Evolutionary conservation across 2,888 invertebrate genomes (phyloP).

Genomic region (Lasius fuliginosus): DNA sequence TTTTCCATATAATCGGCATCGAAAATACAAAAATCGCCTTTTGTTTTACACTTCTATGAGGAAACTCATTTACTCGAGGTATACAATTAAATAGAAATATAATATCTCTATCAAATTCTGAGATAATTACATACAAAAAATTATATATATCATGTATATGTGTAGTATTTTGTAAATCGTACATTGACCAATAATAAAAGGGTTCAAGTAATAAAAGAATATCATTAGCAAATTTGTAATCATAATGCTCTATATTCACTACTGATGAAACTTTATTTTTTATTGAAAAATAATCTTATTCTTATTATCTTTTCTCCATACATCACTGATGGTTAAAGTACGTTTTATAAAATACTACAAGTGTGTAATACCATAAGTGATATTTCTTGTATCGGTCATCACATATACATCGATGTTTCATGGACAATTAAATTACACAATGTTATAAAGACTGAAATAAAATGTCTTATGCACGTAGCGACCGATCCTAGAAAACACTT

Average conservation of each 20-base stretch:
- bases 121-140: not conserved
- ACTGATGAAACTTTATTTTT: not conserved
- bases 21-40: conserved; percentile 23
- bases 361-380: conserved; percentile 18
- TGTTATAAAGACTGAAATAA: conserved; percentile 41
- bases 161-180: conserved; percentile 15
- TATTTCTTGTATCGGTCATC: conserved; percentile 38
- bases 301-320: not conserved
- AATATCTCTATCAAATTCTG: not conserved
- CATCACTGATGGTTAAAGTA: not conserved
- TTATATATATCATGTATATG: not conserved
- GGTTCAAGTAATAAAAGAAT: not conserved
- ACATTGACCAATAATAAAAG: not conserved
- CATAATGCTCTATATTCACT: not conserved
- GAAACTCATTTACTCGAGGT: not conserved
- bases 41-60: conserved; percentile 1
- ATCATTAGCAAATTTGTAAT: not conserved
- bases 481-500: conserved; percentile 35
- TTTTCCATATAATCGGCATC: not conserved
- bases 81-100: conserved; percentile 15
- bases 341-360: conserved; percentile 12
- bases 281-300: not conserved
- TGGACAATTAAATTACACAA: conserved; percentile 23
- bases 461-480: conserved; percentile 37
- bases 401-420: conserved; percentile 21